These are phyloP conservation scores for Adoxophyes honmai DNA, from an alignment of 1,140 invertebrate species.

Conservation along the genomic window DNA sequence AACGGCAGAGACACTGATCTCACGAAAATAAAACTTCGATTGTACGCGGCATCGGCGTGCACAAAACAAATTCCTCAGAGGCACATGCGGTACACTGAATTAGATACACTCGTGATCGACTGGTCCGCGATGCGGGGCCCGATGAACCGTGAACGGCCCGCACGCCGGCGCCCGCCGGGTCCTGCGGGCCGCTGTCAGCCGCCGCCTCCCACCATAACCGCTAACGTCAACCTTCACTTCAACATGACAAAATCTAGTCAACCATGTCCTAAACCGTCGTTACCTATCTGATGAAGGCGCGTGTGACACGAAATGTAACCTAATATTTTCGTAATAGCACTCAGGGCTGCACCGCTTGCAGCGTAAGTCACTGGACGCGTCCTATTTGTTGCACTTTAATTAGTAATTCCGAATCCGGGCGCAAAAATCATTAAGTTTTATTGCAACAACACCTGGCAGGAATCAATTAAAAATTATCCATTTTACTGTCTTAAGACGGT, in stretches of 20 bases:
- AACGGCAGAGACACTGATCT: constrained; percentile 50
- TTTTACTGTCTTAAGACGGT: constrained; percentile 43
- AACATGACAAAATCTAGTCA: neutral
- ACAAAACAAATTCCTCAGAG: constrained; percentile 68
- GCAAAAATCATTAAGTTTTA: constrained; percentile 46
- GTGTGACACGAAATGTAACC: neutral
- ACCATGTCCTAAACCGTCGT: neutral
- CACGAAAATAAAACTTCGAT: constrained; percentile 65
- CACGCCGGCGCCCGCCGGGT: too few relatives aligned
- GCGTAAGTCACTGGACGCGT: too few relatives aligned
- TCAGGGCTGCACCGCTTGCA: neutral
- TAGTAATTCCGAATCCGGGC: constrained; percentile 22
- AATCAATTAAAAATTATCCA: constrained; percentile 58
- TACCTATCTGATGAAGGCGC: neutral
- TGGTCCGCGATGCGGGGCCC: constrained; percentile 41
- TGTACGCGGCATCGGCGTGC: constrained; percentile 53
- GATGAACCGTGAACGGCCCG: constrained; percentile 48
- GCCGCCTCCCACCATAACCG: neutral
- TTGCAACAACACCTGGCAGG: constrained; percentile 48
- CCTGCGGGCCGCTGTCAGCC: neutral
- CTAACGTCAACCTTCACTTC: neutral
- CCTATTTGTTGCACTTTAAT: neutral
- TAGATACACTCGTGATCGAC: constrained; percentile 66
- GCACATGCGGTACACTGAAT: constrained; percentile 64
- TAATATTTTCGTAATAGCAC: neutral